Base-by-base conservation (phyloP, 2,113 vertebrate genomes). In the Pampusana beccarii region DNA sequence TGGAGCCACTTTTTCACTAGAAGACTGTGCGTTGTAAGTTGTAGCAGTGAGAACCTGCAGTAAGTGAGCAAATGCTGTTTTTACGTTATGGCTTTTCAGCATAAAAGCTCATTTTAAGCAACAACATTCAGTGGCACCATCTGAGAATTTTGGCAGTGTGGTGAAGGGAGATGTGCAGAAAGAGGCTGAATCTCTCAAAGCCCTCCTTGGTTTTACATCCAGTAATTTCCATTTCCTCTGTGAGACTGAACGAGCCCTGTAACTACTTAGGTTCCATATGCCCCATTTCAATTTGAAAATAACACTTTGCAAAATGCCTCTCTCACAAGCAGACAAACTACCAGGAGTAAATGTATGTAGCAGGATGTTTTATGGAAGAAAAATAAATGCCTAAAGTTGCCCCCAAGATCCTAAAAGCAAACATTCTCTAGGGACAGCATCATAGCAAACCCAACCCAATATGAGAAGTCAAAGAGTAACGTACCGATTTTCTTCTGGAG, bases 401-500 rank as follows among this genome's bases (percentile, higher is more conserved):
- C 83, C 86, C 69, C 57, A 88, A 77, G 74, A 80, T 74, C 34
- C 70, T 65, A 26, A 79, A 89, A 92, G 48, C 51, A 50, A 95
- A 42, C n/a, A 13, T 86, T 90, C 67, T 75, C 56, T 73, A 56
- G 40, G 87, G 84, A 71, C 58, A 82, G 51, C 56, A 54, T 88
- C 78, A 94, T 81, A 81, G 73, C 38, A 93, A 96, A 83, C 51
- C 25, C 80, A 90, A 44, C 18, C 16, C 70, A 91, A 73, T 34
- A 85, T 48, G 48, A 64, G 58, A 95, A 94, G 92, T 74, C 48
- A 80, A 46, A 81, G 65, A 88, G 58, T 69, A 80, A 75, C 29
- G 14, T 60, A 84, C 20, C 87, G 77, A 36, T 88, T 93, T 93
- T 80, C 92, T 79, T 92, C 40, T 13, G 40, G 80, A 71, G 80